These are phyloP conservation scores for Camelus dromedarius DNA, from an alignment of 2,113 vertebrate species.

Conservation along the genomic window DNA sequence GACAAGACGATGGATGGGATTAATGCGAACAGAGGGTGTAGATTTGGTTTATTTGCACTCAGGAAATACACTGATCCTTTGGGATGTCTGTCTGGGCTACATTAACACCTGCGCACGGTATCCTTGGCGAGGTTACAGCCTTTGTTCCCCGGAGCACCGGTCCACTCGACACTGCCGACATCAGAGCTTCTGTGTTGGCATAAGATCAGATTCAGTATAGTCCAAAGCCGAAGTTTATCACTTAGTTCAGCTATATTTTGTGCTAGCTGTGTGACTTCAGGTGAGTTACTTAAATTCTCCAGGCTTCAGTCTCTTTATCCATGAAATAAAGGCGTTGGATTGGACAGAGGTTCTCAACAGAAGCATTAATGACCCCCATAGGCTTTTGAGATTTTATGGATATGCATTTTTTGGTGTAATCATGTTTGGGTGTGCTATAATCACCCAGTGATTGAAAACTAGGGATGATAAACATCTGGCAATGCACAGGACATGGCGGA, in stretches of 20 bases:
- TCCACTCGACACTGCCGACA: neutral
- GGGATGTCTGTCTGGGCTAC: neutral
- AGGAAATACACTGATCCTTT: slow-evolving; percentile 6
- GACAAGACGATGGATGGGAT: slow-evolving; percentile 19
- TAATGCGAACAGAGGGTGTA: neutral
- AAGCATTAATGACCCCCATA: neutral
- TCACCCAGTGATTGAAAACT: neutral
- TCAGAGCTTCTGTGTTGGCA: neutral
- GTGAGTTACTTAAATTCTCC: neutral
- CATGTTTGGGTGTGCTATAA: neutral
- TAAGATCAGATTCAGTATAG: neutral
- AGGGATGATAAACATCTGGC: neutral
- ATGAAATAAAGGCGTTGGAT: neutral
- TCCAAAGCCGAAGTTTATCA: neutral
- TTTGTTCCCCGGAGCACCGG: neutral
- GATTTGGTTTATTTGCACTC: slow-evolving; percentile 15
- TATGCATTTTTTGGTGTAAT: neutral
- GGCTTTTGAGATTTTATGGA: neutral
- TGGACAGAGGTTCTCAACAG: neutral
- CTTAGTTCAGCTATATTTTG: neutral
- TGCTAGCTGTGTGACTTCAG: neutral
- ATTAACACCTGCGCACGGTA: neutral
- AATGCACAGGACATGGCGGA: neutral
- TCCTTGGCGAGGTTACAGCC: neutral
- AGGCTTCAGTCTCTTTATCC: neutral